Conservation (phyloP, 2,888 invertebrate genomes). For the Heliconius hortense region DNA sequence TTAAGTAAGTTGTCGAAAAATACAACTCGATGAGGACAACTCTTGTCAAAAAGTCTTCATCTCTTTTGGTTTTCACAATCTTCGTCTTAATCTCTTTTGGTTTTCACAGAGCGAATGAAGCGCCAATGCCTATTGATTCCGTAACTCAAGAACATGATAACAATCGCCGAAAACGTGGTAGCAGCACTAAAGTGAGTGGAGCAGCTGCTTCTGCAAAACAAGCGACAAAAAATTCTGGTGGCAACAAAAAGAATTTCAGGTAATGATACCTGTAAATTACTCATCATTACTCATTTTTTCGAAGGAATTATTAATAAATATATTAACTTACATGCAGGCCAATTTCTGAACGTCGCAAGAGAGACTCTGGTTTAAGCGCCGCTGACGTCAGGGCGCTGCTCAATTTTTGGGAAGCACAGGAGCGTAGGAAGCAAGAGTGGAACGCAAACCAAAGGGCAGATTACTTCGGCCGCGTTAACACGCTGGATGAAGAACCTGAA, state of each 20-base stretch:
- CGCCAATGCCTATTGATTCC: slow-evolving; percentile 63
- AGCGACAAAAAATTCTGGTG: slow-evolving; percentile 73
- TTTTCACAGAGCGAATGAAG: slow-evolving; percentile 61
- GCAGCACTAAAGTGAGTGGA: slow-evolving; percentile 73
- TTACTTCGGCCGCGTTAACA: slow-evolving; percentile 68
- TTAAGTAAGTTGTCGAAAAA: slow-evolving; percentile 59
- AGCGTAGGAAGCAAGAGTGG: slow-evolving; percentile 78
- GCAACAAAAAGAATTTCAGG: slow-evolving; percentile 77
- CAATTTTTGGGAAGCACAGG: slow-evolving; percentile 83
- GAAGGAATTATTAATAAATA: background rate
- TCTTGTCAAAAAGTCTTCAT: background rate
- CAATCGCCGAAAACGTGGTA: slow-evolving; percentile 70
- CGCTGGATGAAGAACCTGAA: slow-evolving; percentile 74
- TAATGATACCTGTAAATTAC: slow-evolving; percentile 42
- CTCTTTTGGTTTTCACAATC: slow-evolving; percentile 46
- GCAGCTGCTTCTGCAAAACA: slow-evolving; percentile 76
- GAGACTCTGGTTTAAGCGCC: slow-evolving; percentile 83
- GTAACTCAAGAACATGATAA: slow-evolving; percentile 63
- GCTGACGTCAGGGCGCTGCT: slow-evolving; percentile 83
- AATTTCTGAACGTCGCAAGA: slow-evolving; percentile 79
- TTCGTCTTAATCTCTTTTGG: slow-evolving; percentile 21
- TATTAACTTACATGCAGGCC: slow-evolving; percentile 52
- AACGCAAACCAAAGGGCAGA: slow-evolving; percentile 72
- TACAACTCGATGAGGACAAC: background rate
- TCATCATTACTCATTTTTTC: slow-evolving; percentile 24